These are phyloP conservation scores for Glaucomys volans DNA, from an alignment of 2,113 vertebrate genomes.

Conservation along the genomic window DNA sequence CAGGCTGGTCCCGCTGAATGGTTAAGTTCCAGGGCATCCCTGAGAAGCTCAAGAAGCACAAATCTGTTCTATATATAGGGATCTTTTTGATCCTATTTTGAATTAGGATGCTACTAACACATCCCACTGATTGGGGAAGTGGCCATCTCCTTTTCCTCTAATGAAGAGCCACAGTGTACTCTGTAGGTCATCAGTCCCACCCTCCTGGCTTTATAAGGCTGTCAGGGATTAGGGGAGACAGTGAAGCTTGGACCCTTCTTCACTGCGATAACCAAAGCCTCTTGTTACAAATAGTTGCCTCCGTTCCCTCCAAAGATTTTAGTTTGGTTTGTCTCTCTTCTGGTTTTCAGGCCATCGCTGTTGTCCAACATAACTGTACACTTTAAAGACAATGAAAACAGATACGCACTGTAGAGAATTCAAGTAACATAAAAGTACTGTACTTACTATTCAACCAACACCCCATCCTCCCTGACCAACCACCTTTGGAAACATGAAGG, in stretches of 20 bases:
- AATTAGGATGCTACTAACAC: background rate
- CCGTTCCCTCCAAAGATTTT: background rate
- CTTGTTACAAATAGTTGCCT: background rate
- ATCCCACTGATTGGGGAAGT: background rate
- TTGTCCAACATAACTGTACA: background rate
- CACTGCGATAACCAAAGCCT: background rate
- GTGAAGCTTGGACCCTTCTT: background rate
- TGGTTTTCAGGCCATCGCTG: background rate
- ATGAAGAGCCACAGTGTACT: background rate
- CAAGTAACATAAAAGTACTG: background rate
- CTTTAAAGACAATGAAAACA: background rate
- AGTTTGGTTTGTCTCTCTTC: background rate
- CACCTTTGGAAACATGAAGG: background rate
- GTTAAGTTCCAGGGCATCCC: background rate
- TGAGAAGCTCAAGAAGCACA: no score
- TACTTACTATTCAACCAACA: background rate
- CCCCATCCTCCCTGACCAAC: background rate
- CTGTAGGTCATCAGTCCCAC: accelerated
- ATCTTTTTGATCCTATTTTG: background rate
- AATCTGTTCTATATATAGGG: accelerated
- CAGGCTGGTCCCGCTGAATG: no score
- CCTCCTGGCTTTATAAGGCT: accelerated
- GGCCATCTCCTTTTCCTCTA: background rate
- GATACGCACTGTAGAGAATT: background rate
- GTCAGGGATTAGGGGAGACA: background rate